phyloP scores from a whole-genome alignment of 2,888 invertebrate genomes.

The Apodemia duryi region DNA sequence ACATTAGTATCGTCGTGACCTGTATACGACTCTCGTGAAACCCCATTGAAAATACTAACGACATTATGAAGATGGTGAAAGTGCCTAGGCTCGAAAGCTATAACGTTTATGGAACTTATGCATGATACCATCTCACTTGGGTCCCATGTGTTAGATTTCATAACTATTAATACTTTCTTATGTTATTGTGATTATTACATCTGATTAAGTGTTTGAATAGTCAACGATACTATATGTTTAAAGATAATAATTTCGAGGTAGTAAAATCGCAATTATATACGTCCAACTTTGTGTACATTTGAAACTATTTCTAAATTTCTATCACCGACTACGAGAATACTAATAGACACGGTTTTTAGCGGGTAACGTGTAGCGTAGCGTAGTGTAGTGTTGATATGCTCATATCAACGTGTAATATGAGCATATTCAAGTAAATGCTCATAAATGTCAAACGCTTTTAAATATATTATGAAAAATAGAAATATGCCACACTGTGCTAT shows the following conservation, averaged over 20 bases:
- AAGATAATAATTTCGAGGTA: neutral
- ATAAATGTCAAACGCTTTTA: no score
- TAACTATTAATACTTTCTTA: conserved; percentile 3
- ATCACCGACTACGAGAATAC: no score
- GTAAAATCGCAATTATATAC: neutral
- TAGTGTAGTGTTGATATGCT: no score
- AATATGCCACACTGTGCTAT: no score
- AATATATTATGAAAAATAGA: no score
- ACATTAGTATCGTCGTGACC: neutral
- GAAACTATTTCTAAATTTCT: no score
- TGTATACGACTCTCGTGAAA: neutral
- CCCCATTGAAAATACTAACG: conserved; percentile 3
- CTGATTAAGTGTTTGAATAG: neutral
- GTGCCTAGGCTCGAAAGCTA: conserved; percentile 1
- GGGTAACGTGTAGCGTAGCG: no score
- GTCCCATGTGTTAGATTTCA: conserved; percentile 14
- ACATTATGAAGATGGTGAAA: conserved; percentile 12
- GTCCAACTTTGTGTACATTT: no score
- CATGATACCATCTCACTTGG: conserved; percentile 8
- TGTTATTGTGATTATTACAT: neutral
- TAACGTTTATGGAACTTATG: conserved; percentile 11
- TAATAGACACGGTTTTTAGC: no score
- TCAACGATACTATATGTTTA: neutral
- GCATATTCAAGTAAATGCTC: no score
- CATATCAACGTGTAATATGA: no score